A percentile compares a stretch with the other conserved stretches of the same genome.
Conservation (phyloP, 2,113 vertebrate species). For the Corvus hawaiiensis region DNA sequence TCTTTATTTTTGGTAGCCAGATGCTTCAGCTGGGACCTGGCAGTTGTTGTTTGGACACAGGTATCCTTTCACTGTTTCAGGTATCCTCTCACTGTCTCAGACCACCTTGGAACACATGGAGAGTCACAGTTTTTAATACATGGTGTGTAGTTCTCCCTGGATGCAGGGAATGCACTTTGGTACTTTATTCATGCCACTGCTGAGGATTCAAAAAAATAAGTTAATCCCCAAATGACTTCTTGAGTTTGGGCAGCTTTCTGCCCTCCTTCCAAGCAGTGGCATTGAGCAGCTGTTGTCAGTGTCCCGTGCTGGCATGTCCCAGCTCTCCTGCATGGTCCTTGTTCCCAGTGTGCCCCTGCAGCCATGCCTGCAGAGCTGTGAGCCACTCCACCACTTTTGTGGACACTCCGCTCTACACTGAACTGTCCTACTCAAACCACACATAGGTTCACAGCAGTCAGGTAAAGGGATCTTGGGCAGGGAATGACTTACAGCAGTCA, state of each 20-base stretch:
- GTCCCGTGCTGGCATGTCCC: rapidly evolving
- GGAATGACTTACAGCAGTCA: neutral
- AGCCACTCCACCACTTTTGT: rapidly evolving
- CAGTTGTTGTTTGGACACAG: neutral
- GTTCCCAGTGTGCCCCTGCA: neutral
- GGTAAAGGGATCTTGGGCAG: neutral
- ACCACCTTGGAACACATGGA: neutral
- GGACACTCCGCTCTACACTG: rapidly evolving
- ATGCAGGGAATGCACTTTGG: neutral
- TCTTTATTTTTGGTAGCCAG: neutral
- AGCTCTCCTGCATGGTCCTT: rapidly evolving
- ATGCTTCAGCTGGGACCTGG: neutral
- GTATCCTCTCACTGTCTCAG: neutral
- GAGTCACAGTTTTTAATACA: neutral
- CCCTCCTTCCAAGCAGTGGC: neutral
- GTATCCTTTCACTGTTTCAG: neutral
- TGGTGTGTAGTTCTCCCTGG: neutral
- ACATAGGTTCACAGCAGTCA: rapidly evolving
- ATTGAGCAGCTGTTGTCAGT: neutral
- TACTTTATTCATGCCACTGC: neutral
- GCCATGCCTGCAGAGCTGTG: neutral
- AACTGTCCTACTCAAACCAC: neutral
- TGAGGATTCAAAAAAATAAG: neutral
- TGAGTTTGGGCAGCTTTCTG: neutral
- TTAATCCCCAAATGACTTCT: neutral